phyloP scores from a whole-genome alignment of 2,113 vertebrate species.

The Periophthalmus modestus region DNA sequence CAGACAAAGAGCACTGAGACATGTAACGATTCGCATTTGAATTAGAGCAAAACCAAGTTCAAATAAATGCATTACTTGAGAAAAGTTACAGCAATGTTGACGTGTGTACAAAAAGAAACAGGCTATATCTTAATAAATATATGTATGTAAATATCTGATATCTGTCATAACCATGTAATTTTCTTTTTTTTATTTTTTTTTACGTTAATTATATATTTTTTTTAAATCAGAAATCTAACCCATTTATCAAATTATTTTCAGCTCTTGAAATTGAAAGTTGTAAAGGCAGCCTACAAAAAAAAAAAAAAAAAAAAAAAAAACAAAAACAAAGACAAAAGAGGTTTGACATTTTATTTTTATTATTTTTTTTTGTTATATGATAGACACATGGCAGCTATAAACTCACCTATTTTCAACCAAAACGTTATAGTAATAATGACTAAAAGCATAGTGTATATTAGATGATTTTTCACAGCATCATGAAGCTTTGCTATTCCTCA shows the following conservation, averaged over 20 bases:
- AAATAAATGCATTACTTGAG: not conserved
- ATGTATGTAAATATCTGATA: not conserved
- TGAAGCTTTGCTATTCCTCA: constrained; percentile 54
- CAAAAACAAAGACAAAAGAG: too few species aligned
- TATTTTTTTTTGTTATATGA: too few species aligned
- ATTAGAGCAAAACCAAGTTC: too few species aligned
- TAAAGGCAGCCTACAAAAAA: too few species aligned
- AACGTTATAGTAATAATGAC: not conserved
- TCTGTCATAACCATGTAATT: too few species aligned
- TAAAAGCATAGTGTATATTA: not conserved
- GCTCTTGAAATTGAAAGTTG: not conserved
- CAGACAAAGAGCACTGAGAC: constrained; percentile 60
- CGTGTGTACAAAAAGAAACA: constrained; percentile 20
- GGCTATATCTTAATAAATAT: not conserved
- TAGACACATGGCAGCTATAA: not conserved
- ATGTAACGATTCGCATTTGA: constrained; percentile 44
- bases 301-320: too few species aligned
- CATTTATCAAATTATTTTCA: not conserved
- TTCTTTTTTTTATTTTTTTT: too few species aligned
- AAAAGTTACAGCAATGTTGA: constrained; percentile 51
- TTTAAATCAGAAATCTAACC: too few species aligned
- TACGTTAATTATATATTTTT: too few species aligned
- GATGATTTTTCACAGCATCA: not conserved
- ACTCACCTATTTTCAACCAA: not conserved
- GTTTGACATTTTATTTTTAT: too few species aligned